Evolutionary conservation across 2,888 invertebrate genomes (phyloP).

Genomic region (Pheosia tremula): DNA sequence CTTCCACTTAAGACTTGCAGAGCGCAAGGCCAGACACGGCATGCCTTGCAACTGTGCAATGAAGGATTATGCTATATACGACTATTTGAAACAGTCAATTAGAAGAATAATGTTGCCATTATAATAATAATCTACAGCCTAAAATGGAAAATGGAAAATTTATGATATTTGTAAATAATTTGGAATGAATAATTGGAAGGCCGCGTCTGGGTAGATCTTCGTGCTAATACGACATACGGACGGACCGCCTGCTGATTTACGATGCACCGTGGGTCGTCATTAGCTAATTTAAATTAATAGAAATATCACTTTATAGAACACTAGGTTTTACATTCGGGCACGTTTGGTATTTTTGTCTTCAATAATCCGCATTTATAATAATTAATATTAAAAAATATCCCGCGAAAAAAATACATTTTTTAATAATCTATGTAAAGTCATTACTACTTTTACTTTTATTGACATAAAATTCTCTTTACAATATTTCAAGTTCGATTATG

Average conservation of each 20-base stretch:
- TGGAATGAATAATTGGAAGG: constrained; percentile 29
- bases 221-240: constrained; percentile 8
- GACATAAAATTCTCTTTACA: too few relatives aligned
- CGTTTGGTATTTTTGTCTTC: neutral
- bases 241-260: constrained; percentile 33
- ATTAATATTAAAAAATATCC: too few relatives aligned
- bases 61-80: too few relatives aligned
- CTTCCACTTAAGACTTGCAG: too few relatives aligned
- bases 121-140: constrained; percentile 21
- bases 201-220: constrained; percentile 15
- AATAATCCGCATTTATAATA: too few relatives aligned
- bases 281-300: constrained; percentile 32
- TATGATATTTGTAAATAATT: constrained; percentile 37
- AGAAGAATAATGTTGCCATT: neutral
- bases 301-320: constrained; percentile 25
- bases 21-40: too few relatives aligned
- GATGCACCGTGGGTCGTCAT: constrained; percentile 25
- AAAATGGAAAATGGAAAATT: constrained; percentile 26
- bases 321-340: neutral
- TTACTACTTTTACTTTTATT: too few relatives aligned
- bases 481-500: too few relatives aligned
- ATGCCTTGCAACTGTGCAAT: too few relatives aligned
- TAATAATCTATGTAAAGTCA: too few relatives aligned
- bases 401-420: too few relatives aligned
- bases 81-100: neutral